phyloP scores from a whole-genome alignment of 2,888 invertebrate genomes.

The Harpalus rufipes region DNA sequence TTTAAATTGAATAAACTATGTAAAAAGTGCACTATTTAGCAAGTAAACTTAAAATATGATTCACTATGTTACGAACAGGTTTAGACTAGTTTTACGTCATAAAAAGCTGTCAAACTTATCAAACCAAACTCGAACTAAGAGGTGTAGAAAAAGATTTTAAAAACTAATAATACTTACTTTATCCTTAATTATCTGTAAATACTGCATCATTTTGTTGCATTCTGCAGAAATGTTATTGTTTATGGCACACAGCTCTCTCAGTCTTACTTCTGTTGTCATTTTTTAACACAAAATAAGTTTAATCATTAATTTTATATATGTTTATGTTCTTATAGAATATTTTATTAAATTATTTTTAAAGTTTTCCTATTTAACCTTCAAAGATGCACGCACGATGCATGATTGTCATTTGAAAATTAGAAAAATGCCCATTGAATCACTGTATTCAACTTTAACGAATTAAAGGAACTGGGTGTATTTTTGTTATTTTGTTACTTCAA shows the following conservation, averaged over 20 bases:
- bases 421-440: neutral
- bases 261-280: slow-evolving; percentile 33
- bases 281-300: neutral
- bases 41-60: too few species aligned
- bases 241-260: slow-evolving; percentile 32
- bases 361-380: neutral
- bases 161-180: slow-evolving; percentile 42
- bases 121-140: too few species aligned
- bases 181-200: slow-evolving; percentile 46
- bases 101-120: too few species aligned
- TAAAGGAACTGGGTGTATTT: too few species aligned
- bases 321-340: neutral
- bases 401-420: neutral
- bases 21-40: too few species aligned
- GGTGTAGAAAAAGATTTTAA: too few species aligned
- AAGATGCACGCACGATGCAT: too few species aligned
- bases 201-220: slow-evolving; percentile 53
- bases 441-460: neutral
- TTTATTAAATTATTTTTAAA: neutral
- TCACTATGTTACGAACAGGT: too few species aligned
- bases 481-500: too few species aligned
- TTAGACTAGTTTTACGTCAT: too few species aligned
- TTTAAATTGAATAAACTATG: neutral
- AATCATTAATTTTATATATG: neutral
- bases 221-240: slow-evolving; percentile 52